Evolutionary conservation across 1,140 invertebrate genomes (phyloP), one percentile per base, ranked within the genome.

Genomic region (Drosophila kikkawai): DNA sequence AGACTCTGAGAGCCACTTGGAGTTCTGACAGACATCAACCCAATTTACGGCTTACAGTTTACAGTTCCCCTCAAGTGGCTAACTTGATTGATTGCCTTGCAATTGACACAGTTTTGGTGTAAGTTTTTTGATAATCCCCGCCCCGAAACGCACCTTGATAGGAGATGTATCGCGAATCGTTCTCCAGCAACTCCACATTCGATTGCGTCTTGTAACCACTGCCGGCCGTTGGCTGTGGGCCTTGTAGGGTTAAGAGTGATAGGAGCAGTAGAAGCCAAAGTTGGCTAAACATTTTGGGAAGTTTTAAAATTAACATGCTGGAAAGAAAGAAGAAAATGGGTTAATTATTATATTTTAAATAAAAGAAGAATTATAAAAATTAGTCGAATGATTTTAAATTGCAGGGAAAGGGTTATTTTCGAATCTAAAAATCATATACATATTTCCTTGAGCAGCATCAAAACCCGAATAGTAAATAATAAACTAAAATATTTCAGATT

Each of bases 131-230:
- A 90, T 83, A 83, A 77, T 83, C 64, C 65, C 63, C 17, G 42
- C 26, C 13, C 7, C 39, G 15, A 41, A 55, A 79, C 91, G 85
- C 87, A 94, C 93, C 93, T 93, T 93, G 93, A 91, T 93, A 93
- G 64, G 93, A 93, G 66, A 94, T 93, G 63, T 91, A 93, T 68
- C 93, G 83, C 67, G 91, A 92, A 87, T 92, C 91, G 57, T 91
- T 92, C 68, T 92, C 87, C 78, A 91, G 75, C 58, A 91, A 68
- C 39, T 92, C 91, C 57, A 71, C 79, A 55, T 82, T 90, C 42
- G 87, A 61, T 53, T 75, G 75, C 50, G 63, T 50, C 60, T 77
- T 76, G 42, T 83, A 71, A 48, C 48, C 44, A 22, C 36, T 58
- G 50, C 37, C 41, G 45, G 13, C 53, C 13, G 77, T 45, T 17